A percentile compares a stretch with the other conserved stretches of the same genome.
phyloP scores from a whole-genome alignment of 2,113 vertebrate genomes.

The Pelobates fuscus region DNA sequence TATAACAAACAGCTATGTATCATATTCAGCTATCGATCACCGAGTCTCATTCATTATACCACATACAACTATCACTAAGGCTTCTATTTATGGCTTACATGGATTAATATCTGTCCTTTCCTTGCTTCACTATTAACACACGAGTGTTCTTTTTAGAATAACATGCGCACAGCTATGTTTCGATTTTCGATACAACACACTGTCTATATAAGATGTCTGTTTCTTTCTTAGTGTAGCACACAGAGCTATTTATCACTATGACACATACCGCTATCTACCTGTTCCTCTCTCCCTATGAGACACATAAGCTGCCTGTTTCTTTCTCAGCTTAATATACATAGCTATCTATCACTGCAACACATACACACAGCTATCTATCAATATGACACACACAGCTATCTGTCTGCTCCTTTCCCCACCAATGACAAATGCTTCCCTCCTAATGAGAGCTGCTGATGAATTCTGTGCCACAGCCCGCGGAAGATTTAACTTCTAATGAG shows the following conservation, averaged over 20 bases:
- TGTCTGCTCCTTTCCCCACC: constrained; percentile 19
- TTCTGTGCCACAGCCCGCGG: constrained; percentile 42
- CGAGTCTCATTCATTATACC: not conserved
- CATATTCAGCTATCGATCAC: not conserved
- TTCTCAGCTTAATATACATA: not conserved
- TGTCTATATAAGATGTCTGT: too few relatives aligned
- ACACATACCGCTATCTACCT: not conserved
- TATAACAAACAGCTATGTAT: not conserved
- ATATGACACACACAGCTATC: constrained; percentile 25
- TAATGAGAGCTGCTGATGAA: constrained; percentile 49
- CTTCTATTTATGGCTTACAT: too few relatives aligned
- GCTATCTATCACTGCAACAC: constrained; percentile 12
- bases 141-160: too few relatives aligned
- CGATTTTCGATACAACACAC: too few relatives aligned
- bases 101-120: too few relatives aligned
- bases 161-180: too few relatives aligned
- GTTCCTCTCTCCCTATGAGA: not conserved
- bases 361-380: constrained; percentile 36
- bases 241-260: not conserved
- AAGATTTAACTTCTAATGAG: constrained; percentile 52
- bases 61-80: not conserved
- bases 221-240: not conserved
- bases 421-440: constrained; percentile 36
- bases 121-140: too few relatives aligned
- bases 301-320: not conserved